Evolutionary conservation across 2,113 vertebrate species (phyloP), one percentile per base, ranked within the genome.

Genomic region (Carassius auratus): DNA sequence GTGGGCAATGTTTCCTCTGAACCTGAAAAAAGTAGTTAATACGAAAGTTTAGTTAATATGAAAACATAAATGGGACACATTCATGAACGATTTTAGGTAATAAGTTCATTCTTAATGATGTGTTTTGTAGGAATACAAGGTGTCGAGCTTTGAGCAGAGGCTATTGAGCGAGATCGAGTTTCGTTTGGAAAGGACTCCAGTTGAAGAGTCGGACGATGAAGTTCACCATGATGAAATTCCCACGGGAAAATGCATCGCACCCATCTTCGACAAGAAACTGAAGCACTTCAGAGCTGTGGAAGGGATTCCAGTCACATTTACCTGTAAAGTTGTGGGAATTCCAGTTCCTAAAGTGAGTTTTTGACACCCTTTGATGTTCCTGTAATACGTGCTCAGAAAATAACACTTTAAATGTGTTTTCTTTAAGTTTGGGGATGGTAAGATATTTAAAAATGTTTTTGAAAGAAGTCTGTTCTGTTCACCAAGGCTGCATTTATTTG

Each of bases 91-190:
- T 17, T 59, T 21, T 6, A 68, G 26, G 14, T 68, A 1, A 8
- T n/a, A 10, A 21, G 19, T 45, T n/a, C 0, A 45, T 66, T 66
- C 17, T 64, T 61, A 3, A 68, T 80, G 50, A 10, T 50, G 62
- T 89, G 69, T 12, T 52, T 86, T 90, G 7, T 92, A 99, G 98
- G 97, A 98, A 89, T 99, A 99, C 91, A 97, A 94, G 91, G 96
- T 99, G 87, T 98, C 98, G 61, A 98, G 87, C 91, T 99, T 99
- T 90, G 98, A 99, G 92, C 98, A 99, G 91, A 95, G 98, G 87
- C 90, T 99, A 84, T 96, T 99, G 97, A 99, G 97, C 0, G 98
- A 99, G 94, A 99, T 99, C 2, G 98, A 99, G 89, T 99, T 99
- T 86, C 98, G 97, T 52, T 92, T 99, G 69, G 98, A 99, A 91